Evolutionary conservation across 2,113 vertebrate species (phyloP), one percentile per base, ranked within the genome.

Genomic region (Murina feae): DNA sequence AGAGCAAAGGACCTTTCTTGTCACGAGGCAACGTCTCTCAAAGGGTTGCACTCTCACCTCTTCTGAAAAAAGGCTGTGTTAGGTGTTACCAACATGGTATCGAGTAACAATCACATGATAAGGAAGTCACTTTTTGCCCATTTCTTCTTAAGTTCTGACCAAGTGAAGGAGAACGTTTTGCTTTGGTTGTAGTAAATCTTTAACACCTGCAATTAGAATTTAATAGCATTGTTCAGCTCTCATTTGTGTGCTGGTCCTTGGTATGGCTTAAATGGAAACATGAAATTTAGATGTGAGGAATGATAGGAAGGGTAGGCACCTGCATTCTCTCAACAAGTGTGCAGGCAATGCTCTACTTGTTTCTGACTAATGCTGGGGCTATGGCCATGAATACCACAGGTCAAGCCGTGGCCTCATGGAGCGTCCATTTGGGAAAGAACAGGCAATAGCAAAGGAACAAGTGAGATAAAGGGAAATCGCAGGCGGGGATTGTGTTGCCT

Each of bases 181-280:
- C 28, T 80, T 86, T 87, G 60, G 32, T 72, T 42, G 72, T 55
- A 71, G 3, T 44, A 37, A 44, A 44, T 58, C 66, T 76, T 80
- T 72, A 39, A 49, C n/a, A 58, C 30, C 23, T 65, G 68, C 71
- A 35, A 3, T 20, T 39, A 44, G 53, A 72, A 25, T 51, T 60
- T 23, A 6, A 60, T 4, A 53, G 20, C 78, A n/a, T 42, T 69
- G 1, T 44, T 69, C 81, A 86, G 28, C 60, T 42, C 17, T 35
- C 18, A 28, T 20, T 90, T 90, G 66, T 75, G 32, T 39, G n/a
- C 39, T 20, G 42, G 51, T 11, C 6, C 47, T 58, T 78, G 37
- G 63, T n/a, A 88, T 91, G 58, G 28, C 49, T 93, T 68, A 9
- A 63, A 32, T 55, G 37, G 37, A 86, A 89, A 69, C 18, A 68